These are phyloP conservation scores for Todus mexicanus DNA, from an alignment of 2,797 vertebrate species.

Conservation along the genomic window DNA sequence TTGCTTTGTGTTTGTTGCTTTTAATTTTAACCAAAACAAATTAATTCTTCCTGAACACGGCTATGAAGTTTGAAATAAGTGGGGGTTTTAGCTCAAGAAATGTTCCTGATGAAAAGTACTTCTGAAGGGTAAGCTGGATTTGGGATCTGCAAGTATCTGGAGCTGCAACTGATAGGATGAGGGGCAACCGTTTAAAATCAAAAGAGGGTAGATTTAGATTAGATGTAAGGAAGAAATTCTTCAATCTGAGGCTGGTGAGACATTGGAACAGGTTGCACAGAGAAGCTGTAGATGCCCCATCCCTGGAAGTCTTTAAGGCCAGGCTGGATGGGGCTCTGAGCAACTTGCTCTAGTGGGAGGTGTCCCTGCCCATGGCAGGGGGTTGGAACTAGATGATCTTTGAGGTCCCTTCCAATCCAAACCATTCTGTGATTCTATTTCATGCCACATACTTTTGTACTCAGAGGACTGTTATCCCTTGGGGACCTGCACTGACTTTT, in stretches of 20 bases:
- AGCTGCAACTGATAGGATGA: background rate
- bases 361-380: background rate
- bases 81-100: background rate
- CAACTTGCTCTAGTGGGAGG: background rate
- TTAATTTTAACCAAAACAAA: background rate
- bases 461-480: background rate
- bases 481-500: background rate
- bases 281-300: background rate
- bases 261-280: background rate
- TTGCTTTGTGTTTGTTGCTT: background rate
- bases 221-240: too few relatives aligned
- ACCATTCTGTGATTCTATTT: background rate
- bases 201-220: background rate
- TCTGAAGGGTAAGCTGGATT: background rate
- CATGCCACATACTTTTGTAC: background rate
- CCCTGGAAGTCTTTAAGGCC: background rate
- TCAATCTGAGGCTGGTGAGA: too few relatives aligned
- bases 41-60: background rate
- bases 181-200: too few relatives aligned
- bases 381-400: background rate
- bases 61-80: background rate
- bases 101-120: background rate
- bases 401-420: background rate
- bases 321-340: background rate
- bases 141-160: background rate